These are phyloP conservation scores for Sarcoramphus papa DNA, from an alignment of 2,797 vertebrate species.

Conservation along the genomic window DNA sequence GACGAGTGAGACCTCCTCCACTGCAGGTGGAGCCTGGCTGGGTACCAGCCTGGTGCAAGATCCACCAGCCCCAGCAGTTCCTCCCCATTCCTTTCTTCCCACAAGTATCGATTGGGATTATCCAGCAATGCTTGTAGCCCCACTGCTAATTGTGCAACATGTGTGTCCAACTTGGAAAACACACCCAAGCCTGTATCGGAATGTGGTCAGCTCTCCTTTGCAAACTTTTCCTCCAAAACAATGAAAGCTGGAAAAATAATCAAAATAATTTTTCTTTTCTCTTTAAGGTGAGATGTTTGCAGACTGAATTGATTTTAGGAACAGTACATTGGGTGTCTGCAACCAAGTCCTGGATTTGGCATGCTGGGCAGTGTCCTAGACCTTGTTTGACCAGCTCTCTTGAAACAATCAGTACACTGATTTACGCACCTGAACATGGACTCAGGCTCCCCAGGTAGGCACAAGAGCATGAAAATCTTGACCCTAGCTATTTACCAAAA, in stretches of 20 bases:
- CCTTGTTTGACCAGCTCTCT: neutral
- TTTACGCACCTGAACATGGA: neutral
- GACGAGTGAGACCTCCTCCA: neutral
- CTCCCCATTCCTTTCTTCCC: neutral
- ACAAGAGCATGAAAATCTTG: neutral
- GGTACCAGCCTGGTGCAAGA: neutral
- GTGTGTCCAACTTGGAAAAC: neutral
- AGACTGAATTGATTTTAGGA: neutral
- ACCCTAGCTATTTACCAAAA: neutral
- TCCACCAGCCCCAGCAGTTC: neutral
- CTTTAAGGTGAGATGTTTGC: neutral
- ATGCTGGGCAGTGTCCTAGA: neutral
- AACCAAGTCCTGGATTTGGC: neutral
- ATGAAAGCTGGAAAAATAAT: neutral
- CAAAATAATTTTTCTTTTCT: neutral
- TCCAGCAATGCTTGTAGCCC: neutral
- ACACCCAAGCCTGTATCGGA: rapidly evolving
- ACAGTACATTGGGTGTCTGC: rapidly evolving
- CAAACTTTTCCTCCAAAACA: neutral
- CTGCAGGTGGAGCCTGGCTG: neutral
- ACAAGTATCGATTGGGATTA: neutral
- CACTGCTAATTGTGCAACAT: rapidly evolving
- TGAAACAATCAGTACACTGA: neutral
- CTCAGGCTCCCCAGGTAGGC: neutral
- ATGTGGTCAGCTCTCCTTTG: neutral